phyloP scores from a whole-genome alignment of 1,140 invertebrate genomes.

The Tigriopus japonicus region DNA sequence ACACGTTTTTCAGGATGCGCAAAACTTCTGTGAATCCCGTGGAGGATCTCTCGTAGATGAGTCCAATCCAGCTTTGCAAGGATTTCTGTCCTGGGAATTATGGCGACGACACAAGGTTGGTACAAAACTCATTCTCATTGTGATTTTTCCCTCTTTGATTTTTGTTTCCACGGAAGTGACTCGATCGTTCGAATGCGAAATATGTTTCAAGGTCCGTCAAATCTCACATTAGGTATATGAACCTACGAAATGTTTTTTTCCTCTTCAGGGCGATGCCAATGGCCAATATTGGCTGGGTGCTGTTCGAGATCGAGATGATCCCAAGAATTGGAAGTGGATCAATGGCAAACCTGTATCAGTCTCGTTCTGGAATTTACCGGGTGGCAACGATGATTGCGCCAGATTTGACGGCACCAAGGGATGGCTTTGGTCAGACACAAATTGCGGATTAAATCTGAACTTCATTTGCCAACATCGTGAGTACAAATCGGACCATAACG shows the following conservation, averaged over 20 bases:
- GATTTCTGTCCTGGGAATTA: conserved; percentile 81
- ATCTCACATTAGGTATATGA: too few relatives aligned
- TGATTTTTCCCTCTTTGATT: background rate
- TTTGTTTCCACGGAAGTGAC: too few relatives aligned
- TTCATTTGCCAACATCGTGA: conserved; percentile 87
- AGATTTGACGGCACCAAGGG: conserved; percentile 77
- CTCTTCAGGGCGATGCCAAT: conserved; percentile 54
- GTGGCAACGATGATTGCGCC: conserved; percentile 63
- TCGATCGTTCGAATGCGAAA: too few relatives aligned
- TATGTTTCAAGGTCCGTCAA: too few relatives aligned
- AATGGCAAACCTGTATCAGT: conserved; percentile 69
- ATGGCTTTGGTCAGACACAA: conserved; percentile 84
- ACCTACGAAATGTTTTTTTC: background rate
- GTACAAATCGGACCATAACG: conserved; percentile 24
- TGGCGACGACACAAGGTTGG: conserved; percentile 57
- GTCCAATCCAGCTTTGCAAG: conserved; percentile 79
- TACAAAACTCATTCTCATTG: background rate
- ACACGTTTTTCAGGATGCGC: conserved; percentile 26
- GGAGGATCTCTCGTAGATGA: conserved; percentile 72
- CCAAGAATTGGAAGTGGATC: conserved; percentile 68
- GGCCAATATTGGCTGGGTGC: conserved; percentile 91
- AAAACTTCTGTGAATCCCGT: conserved; percentile 54
- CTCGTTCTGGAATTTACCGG: conserved; percentile 77
- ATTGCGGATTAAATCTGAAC: conserved; percentile 63
- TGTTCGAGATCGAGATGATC: conserved; percentile 52